Percentiles rank a stretch among this genome's conserved stretches.
phyloP scores from a whole-genome alignment of 2,113 vertebrate species.

The Tetrao urogallus region DNA sequence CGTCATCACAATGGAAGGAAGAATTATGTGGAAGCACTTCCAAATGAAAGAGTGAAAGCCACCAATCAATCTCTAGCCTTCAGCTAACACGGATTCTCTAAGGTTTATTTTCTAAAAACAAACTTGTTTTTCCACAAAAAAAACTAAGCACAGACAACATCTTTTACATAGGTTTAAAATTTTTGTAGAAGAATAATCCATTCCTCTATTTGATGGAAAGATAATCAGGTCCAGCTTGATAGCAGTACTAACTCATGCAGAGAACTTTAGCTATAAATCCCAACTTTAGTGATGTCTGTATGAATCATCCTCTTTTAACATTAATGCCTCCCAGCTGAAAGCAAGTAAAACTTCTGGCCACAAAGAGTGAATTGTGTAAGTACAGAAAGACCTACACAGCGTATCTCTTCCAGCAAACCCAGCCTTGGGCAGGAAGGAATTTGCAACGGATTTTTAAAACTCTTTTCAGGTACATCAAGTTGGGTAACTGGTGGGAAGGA shows the following conservation, averaged over 20 bases:
- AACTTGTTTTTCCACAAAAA: background rate
- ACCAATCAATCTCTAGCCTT: background rate
- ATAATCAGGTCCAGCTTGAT: background rate
- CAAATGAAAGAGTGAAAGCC: background rate
- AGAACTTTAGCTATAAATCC: background rate
- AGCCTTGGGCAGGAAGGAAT: background rate
- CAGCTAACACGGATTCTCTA: background rate
- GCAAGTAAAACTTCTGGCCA: background rate
- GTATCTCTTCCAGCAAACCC: background rate
- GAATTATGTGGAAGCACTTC: background rate
- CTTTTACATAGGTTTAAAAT: background rate
- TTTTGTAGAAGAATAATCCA: background rate
- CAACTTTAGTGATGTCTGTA: background rate
- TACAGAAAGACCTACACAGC: background rate
- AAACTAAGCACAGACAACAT: background rate
- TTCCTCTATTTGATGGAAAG: background rate
- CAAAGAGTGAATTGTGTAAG: accelerated
- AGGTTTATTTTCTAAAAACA: background rate
- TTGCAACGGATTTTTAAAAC: background rate
- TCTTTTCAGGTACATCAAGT: background rate
- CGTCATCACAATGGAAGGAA: background rate
- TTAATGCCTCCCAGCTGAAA: background rate
- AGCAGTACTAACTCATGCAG: background rate
- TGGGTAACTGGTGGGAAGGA: background rate
- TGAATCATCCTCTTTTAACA: background rate